Conservation (phyloP, 2,888 invertebrate genomes). For the Atethmia centrago region DNA sequence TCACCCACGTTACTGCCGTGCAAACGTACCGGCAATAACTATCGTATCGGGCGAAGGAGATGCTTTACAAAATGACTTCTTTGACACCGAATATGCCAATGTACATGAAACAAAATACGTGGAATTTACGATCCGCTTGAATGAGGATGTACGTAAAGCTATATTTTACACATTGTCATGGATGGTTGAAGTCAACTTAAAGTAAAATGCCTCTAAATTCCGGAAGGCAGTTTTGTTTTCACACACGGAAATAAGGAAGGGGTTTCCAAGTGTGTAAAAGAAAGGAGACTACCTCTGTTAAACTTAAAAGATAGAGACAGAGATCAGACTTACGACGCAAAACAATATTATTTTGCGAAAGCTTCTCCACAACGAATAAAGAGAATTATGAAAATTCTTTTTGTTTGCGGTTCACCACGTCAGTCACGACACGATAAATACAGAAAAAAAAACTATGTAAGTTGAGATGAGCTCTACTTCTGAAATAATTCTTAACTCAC, state of each 20-base stretch:
- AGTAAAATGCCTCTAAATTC: conserved; percentile 51
- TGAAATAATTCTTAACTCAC: not conserved
- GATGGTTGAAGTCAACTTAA: conserved; percentile 35
- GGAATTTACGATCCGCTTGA: conserved; percentile 60
- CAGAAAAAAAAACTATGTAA: no score
- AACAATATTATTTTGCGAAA: not conserved
- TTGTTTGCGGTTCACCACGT: no score
- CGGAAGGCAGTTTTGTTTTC: conserved; percentile 23
- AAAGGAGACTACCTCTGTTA: not conserved
- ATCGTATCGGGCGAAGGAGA: conserved; percentile 59
- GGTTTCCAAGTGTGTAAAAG: conserved; percentile 6
- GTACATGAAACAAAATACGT: conserved; percentile 65
- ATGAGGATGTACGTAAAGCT: conserved; percentile 51
- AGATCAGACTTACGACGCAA: not conserved
- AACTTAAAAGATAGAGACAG: not conserved
- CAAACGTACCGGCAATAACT: conserved; percentile 70
- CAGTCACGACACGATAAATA: no score
- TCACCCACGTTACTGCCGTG: conserved; percentile 70
- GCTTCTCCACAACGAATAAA: not conserved
- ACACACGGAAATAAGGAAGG: conserved; percentile 7
- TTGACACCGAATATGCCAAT: conserved; percentile 64
- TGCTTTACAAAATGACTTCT: conserved; percentile 68
- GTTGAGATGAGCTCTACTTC: not conserved
- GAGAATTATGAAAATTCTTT: not conserved
- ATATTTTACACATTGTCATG: conserved; percentile 56